Conservation (phyloP, 2,113 vertebrate species). For the Tonatia bakeri region DNA sequence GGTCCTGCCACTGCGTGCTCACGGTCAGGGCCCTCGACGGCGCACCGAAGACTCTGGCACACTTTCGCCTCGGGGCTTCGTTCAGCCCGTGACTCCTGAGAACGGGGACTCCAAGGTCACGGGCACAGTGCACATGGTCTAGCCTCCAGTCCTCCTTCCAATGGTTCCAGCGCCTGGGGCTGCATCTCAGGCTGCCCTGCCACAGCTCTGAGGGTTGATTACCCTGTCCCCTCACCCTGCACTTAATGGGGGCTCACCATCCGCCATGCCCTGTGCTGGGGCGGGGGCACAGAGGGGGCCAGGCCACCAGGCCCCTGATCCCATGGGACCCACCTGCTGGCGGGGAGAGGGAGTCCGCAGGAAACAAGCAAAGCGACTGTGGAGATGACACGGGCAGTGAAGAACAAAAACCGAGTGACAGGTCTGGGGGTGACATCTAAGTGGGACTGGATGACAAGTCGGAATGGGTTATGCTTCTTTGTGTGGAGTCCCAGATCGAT, state of each 20-base stretch:
- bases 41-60: background rate
- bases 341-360: too few species aligned
- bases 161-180: background rate
- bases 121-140: accelerated
- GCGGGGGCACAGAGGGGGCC: too few species aligned
- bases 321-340: background rate
- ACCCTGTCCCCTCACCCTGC: background rate
- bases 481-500: too few species aligned
- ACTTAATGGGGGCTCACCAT: accelerated
- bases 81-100: background rate
- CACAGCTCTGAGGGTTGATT: accelerated
- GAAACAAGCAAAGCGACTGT: accelerated
- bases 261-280: background rate
- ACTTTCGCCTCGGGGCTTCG: background rate
- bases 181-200: background rate
- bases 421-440: background rate
- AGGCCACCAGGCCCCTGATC: background rate
- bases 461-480: background rate
- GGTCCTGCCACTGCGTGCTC: background rate
- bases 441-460: background rate
- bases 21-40: background rate
- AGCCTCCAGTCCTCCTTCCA: accelerated
- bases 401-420: accelerated
- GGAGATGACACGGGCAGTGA: background rate
- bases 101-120: accelerated